phyloP scores from a whole-genome alignment of 1,140 invertebrate species.

The Trichogramma pretiosum region DNA sequence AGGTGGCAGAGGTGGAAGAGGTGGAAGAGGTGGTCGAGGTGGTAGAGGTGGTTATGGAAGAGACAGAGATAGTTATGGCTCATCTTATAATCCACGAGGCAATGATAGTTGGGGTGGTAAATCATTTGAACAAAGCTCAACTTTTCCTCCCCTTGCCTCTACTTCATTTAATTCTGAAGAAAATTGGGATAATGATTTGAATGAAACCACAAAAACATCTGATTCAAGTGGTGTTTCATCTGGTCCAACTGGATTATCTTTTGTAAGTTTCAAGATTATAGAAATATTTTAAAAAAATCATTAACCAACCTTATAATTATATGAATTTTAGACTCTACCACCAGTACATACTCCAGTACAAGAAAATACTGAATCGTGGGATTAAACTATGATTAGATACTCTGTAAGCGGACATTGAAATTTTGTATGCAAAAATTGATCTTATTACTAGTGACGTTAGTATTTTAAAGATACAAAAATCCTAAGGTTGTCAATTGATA shows the following conservation, averaged over 20 bases:
- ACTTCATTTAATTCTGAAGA: no score
- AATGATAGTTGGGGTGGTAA: background rate
- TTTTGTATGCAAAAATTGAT: no score
- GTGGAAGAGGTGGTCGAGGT: constrained; percentile 8
- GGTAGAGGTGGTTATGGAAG: constrained; percentile 5
- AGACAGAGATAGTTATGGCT: background rate
- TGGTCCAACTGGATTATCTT: background rate
- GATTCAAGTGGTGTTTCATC: background rate
- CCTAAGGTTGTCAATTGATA: no score
- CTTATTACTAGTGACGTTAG: no score
- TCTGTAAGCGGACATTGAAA: no score
- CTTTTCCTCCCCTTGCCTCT: no score
- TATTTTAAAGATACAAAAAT: no score
- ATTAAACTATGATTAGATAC: constrained; percentile 7
- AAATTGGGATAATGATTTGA: constrained; percentile 12
- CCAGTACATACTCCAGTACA: background rate
- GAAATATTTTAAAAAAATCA: background rate
- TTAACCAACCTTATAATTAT: background rate
- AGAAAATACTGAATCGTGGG: constrained; percentile 18
- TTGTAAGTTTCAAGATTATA: background rate
- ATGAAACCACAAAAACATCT: background rate
- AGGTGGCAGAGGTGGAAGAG: background rate
- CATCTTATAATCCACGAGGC: constrained; percentile 6
- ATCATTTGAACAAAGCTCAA: background rate
- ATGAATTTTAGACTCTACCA: background rate